Conservation (phyloP, 2,797 vertebrate genomes). For the Paratrypauchen microcephalus region DNA sequence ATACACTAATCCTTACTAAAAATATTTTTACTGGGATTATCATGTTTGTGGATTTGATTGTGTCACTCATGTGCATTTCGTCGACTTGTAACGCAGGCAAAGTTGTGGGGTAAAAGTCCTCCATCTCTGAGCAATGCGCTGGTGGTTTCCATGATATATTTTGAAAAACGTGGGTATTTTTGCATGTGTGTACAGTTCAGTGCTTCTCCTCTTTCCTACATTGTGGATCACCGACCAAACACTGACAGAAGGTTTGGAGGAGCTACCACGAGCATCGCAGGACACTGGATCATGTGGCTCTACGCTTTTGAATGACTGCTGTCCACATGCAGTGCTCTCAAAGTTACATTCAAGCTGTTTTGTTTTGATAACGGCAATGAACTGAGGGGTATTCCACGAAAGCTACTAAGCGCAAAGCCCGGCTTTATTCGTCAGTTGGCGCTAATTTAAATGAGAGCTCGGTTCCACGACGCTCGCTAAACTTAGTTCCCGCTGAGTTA, state of each 20-base stretch:
- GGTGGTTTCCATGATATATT: conserved; percentile 35
- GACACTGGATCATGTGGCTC: conserved; percentile 52
- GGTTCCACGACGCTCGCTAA: too few species aligned
- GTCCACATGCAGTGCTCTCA: conserved; percentile 33
- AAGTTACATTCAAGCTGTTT: conserved; percentile 26
- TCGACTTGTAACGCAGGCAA: conserved; percentile 48
- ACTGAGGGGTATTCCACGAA: too few species aligned
- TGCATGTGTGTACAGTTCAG: conserved; percentile 49
- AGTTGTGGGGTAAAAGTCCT: conserved; percentile 34
- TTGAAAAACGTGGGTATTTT: conserved; percentile 23
- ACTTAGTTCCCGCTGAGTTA: too few species aligned
- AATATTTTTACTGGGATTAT: conserved; percentile 58
- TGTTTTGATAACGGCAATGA: conserved; percentile 51
- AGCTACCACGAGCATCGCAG: conserved; percentile 39
- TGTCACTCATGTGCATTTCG: conserved; percentile 58
- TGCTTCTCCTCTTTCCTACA: conserved; percentile 31
- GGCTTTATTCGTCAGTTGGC: too few species aligned
- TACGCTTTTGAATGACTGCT: conserved; percentile 37
- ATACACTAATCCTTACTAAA: conserved; percentile 64
- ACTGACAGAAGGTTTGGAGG: conserved; percentile 37
- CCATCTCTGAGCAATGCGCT: conserved; percentile 43
- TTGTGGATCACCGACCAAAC: conserved; percentile 50
- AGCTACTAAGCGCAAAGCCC: too few species aligned
- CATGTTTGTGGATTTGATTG: conserved; percentile 51
- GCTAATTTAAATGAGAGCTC: too few species aligned